Evolutionary conservation across 2,113 vertebrate genomes (phyloP), one percentile per base, ranked within the genome.

Genomic region (Synodontis membranacea): DNA sequence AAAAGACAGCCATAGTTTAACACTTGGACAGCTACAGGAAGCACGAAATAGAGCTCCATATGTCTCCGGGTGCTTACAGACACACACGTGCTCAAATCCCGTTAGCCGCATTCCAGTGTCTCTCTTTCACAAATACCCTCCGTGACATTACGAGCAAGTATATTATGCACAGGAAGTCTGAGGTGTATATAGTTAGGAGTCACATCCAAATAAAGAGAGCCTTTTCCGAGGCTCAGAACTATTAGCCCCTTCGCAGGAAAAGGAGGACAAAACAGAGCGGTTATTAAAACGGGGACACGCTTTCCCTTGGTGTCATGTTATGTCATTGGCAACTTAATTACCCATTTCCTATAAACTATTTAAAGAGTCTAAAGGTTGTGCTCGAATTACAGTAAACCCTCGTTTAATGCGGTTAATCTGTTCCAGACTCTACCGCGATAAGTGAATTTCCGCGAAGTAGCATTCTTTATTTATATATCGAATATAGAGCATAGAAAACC

Each of bases 1-100:
- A 79, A 44, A 83, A 46, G 60, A 58, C 42, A n/a, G 37, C 25
- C 31, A 64, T 60, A 85, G 76, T 46, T 81, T 81, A 88, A 75
- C 83, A 84, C 80, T 31, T 25, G 62, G 28, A 34, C 8, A 15
- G 48, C 17, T 34, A 23, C 60, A 81, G 44, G 86, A 84, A 88
- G 42, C 31, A 5, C 21, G 9, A 75, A 23, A 81, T 34, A 81
- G 42, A n/a, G 44, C 58, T 4, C 66, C 42, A 85, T 42, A 50
- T 62, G 76, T 42, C 12, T 84, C 21, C 37, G 28, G 37, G 54
- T 6, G 14, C 46, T 56, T 48, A 44, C 14, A 84, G 19, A n/a
- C 83, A 37, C 42, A 76, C 70, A 64, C 25, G 23, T 11, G 9
- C 23, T 4, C 39, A 46, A 44, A 75, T 46, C 42, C 72, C 12